A percentile compares a stretch with the other conserved stretches of the same genome.
phyloP scores from a whole-genome alignment of 1,140 invertebrate genomes.

The Drosophila pectinifera region DNA sequence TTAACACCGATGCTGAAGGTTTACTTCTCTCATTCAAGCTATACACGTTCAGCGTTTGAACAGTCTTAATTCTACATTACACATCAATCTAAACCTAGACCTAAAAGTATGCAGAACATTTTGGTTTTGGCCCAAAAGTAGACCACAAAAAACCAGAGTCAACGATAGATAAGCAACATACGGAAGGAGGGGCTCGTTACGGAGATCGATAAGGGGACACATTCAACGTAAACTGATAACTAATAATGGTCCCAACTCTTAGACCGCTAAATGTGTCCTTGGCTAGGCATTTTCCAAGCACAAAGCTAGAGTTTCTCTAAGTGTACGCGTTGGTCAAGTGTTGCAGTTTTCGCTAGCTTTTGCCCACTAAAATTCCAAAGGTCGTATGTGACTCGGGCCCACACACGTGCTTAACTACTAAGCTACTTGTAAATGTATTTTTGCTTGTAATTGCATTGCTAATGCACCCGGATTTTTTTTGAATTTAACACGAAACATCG shows the following conservation, averaged over 20 bases:
- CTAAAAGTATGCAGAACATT: constrained; percentile 35
- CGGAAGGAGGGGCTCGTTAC: constrained; percentile 24
- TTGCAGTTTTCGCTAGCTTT: neutral
- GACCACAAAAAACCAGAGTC: neutral
- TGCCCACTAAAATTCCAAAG: constrained; percentile 29
- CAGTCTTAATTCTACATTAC: constrained; percentile 7
- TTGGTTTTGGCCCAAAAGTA: neutral
- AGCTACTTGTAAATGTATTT: constrained; percentile 7
- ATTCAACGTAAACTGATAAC: neutral
- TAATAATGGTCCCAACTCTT: neutral
- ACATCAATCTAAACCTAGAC: neutral
- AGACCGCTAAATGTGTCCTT: constrained; percentile 2
- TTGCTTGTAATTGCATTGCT: constrained; percentile 13
- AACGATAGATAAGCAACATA: neutral
- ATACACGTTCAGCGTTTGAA: neutral
- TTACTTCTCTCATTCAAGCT: neutral
- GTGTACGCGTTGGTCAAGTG: neutral
- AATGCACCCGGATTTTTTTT: constrained; percentile 11
- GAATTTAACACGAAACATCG: constrained; percentile 20
- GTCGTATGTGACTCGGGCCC: constrained; percentile 29
- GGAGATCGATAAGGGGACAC: constrained; percentile 14
- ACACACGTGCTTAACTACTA: constrained; percentile 36
- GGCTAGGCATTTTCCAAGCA: too few species aligned
- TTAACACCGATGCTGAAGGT: too few species aligned
- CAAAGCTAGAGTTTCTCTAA: neutral